phyloP scores from a whole-genome alignment of 2,797 vertebrate genomes.

The Pangasius krempfi region DNA sequence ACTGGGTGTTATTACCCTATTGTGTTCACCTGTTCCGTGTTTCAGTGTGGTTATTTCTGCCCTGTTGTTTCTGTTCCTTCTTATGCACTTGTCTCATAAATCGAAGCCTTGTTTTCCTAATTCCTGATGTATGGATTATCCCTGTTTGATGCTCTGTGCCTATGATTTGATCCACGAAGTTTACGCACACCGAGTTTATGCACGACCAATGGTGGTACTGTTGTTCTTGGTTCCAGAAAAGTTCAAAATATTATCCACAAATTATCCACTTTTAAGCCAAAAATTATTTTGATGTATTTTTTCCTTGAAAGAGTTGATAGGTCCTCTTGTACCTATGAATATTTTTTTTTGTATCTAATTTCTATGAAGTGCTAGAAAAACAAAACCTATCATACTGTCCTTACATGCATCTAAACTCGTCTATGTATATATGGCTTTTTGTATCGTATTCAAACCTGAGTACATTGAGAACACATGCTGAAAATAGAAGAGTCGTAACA shows the following conservation, averaged over 20 bases:
- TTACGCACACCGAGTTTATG: neutral
- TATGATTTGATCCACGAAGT: neutral
- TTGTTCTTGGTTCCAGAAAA: neutral
- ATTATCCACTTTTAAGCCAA: neutral
- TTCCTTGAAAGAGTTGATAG: neutral
- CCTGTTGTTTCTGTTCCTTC: neutral
- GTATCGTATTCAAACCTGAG: neutral
- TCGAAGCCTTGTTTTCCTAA: neutral
- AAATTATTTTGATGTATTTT: neutral
- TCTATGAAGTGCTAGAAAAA: neutral
- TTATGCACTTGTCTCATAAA: neutral
- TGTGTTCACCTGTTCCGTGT: slow-evolving; percentile 5
- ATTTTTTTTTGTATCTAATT: neutral
- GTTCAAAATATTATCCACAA: too few species aligned
- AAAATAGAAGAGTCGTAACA: neutral
- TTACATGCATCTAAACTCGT: neutral
- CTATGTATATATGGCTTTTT: neutral
- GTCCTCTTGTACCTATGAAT: neutral
- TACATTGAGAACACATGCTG: neutral
- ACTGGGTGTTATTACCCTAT: neutral
- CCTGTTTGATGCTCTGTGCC: neutral
- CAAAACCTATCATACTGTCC: neutral
- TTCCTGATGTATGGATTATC: neutral
- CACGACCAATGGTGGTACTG: neutral
- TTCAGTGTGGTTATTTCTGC: neutral